A percentile compares a stretch with the other conserved stretches of the same genome.
Evolutionary conservation across 2,113 vertebrate genomes (phyloP).

Genomic region (Engystomops pustulosus): DNA sequence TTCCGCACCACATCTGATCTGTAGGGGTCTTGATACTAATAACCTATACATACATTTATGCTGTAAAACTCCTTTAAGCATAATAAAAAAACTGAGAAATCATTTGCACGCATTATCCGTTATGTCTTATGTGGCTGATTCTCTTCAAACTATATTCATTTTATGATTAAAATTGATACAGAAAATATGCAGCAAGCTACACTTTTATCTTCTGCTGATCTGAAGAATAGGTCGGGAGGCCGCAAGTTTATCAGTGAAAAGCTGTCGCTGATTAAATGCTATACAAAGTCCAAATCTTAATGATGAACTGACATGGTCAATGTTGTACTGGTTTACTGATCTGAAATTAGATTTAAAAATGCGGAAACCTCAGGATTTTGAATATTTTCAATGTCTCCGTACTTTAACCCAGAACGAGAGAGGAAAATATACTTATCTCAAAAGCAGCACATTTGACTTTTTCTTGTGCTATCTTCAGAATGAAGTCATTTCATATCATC

Average conservation of each 20-base stretch:
- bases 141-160: not conserved
- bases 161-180: slow-evolving; percentile 1
- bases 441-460: slow-evolving; percentile 64
- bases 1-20: too few relatives aligned
- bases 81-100: not conserved
- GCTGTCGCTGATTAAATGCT: slow-evolving; percentile 8
- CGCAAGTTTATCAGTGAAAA: not conserved
- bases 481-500: slow-evolving; percentile 68
- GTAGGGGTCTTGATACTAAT: too few relatives aligned
- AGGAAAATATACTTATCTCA: slow-evolving; percentile 64
- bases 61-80: not conserved
- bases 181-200: not conserved
- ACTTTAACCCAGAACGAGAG: slow-evolving; percentile 56
- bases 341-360: not conserved
- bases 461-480: slow-evolving; percentile 66
- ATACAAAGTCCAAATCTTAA: not conserved
- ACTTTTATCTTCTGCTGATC: slow-evolving; percentile 23
- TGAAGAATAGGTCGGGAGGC: not conserved
- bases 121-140: not conserved
- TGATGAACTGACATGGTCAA: not conserved
- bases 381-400: slow-evolving; percentile 28
- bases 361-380: slow-evolving; percentile 21
- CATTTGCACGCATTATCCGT: too few relatives aligned
- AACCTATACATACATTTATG: too few relatives aligned
- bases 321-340: not conserved